Base-by-base conservation (phyloP, 2,888 invertebrate species). In the Drosophila melanosoma region DNA sequence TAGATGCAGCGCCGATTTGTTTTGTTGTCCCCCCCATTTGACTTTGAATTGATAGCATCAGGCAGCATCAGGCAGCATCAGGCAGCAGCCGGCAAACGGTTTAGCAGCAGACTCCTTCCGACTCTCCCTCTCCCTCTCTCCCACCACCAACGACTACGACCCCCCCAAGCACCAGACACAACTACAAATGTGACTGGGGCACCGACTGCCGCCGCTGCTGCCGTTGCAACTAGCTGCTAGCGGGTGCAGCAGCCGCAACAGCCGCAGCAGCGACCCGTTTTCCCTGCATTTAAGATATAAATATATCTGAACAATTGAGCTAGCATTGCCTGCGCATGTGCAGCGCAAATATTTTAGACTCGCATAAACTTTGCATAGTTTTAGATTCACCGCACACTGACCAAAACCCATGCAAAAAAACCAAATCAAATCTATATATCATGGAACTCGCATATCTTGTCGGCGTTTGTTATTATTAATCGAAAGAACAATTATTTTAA, bases 1-100 rank as follows among this genome's bases (percentile, higher is more conserved):
- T 85, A 87, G 90, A 91, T 91, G 83, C 90, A 91, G 91, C 91
- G 91, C 91, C 90, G 91, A 91, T 91, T 91, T 91, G 90, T 91
- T 91, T 88, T 91, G 89, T 88, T 90, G 89, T 88, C 90, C 90
- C 89, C 87, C 87, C 91, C 90, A 91, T 91, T 91, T 91, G 89
- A 91, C 91, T 91, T 88, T 87, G 90, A 91, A 91, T 91, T 90
- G 90, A 90, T 90, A 91, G 90, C 90, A 90, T 90, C 90, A 66
- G 82, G 74, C 81, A 77, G 76, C 71, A 65, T 33, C 52, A 52
- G 57, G 51, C 54, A 53, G 48, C 63, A 76, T n/a, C n/a, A n/a
- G n/a, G n/a, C n/a, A n/a, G n/a, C 23, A 23, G 72, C 60, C 67
- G 61, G 67, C 72, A 58, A 70, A 57, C 59, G 69, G 80, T 63